phyloP scores from a whole-genome alignment of 2,797 vertebrate species.

The Cyprinodon diabolis region DNA sequence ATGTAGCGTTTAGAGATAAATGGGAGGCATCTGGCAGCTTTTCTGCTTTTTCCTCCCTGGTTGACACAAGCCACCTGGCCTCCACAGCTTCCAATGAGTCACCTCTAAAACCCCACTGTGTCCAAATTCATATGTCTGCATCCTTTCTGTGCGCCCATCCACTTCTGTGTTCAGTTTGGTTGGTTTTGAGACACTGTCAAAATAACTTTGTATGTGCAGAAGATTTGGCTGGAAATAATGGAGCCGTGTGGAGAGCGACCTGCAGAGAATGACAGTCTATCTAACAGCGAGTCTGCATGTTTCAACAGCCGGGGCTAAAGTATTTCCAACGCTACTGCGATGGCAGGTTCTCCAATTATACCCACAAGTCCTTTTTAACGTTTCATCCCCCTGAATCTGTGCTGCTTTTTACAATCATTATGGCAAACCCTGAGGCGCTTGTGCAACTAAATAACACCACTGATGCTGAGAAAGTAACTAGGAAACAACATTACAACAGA shows the following conservation, averaged over 20 bases:
- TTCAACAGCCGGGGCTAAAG: constrained; percentile 60
- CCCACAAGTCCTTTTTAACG: constrained; percentile 63
- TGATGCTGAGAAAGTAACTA: constrained; percentile 67
- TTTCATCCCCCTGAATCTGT: constrained; percentile 67
- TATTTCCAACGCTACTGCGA: constrained; percentile 59
- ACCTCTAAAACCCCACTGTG: constrained; percentile 30
- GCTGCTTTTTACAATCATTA: constrained; percentile 80
- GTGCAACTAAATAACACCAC: constrained; percentile 65
- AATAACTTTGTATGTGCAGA: constrained; percentile 44
- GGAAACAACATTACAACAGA: constrained; percentile 76
- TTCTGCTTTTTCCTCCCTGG: constrained; percentile 22
- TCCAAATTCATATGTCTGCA: constrained; percentile 49
- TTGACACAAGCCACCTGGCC: constrained; percentile 52
- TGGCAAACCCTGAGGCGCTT: constrained; percentile 75
- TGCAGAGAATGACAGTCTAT: constrained; percentile 50
- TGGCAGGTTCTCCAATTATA: constrained; percentile 73
- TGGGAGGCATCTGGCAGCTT: constrained; percentile 28
- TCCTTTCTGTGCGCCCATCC: constrained; percentile 27
- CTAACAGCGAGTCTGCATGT: constrained; percentile 46
- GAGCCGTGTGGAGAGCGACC: constrained; percentile 39
- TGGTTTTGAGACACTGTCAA: constrained; percentile 60
- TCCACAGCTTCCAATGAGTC: constrained; percentile 22
- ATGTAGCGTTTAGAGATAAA: constrained; percentile 30
- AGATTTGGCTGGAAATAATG: constrained; percentile 56
- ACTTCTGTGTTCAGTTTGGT: constrained; percentile 42